Evolutionary conservation across 2,888 invertebrate genomes (phyloP).

Genomic region (Toxonevra muliebris): DNA sequence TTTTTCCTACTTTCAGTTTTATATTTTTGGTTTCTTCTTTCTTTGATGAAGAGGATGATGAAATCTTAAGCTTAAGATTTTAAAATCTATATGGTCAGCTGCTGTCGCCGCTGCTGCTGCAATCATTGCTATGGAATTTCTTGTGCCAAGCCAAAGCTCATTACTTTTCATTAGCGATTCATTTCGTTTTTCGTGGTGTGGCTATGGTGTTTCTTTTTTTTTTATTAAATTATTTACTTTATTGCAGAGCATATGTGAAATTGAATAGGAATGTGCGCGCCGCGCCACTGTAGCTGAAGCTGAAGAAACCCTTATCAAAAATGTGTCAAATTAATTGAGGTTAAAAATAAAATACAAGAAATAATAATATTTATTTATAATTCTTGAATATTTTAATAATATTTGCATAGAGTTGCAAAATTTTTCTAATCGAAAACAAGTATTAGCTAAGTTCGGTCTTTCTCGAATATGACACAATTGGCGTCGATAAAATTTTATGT

Average conservation of each 20-base stretch:
- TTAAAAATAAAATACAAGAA: slow-evolving; percentile 23
- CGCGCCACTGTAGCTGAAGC: neutral
- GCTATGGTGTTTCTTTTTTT: neutral
- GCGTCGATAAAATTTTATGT: too few species aligned
- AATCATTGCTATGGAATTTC: slow-evolving; percentile 22
- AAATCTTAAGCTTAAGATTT: too few species aligned
- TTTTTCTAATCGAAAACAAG: too few species aligned
- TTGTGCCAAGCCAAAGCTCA: slow-evolving; percentile 14
- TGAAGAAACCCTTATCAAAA: slow-evolving; percentile 33
- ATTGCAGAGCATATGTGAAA: neutral
- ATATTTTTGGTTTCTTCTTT: too few species aligned
- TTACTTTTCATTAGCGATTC: slow-evolving; percentile 1
- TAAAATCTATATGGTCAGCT: neutral
- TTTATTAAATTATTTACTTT: too few species aligned
- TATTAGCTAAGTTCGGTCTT: too few species aligned
- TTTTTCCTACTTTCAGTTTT: too few species aligned
- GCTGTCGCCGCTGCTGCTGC: neutral
- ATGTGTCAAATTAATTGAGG: slow-evolving; percentile 38
- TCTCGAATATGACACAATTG: too few species aligned
- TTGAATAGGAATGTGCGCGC: neutral
- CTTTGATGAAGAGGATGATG: too few species aligned
- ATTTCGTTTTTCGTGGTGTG: neutral
- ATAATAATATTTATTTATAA: neutral
- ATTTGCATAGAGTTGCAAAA: too few species aligned
- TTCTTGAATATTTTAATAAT: too few species aligned